Evolutionary conservation across 2,888 invertebrate genomes (phyloP), one percentile per base, ranked within the genome.

Genomic region (Lapara coniferarum): DNA sequence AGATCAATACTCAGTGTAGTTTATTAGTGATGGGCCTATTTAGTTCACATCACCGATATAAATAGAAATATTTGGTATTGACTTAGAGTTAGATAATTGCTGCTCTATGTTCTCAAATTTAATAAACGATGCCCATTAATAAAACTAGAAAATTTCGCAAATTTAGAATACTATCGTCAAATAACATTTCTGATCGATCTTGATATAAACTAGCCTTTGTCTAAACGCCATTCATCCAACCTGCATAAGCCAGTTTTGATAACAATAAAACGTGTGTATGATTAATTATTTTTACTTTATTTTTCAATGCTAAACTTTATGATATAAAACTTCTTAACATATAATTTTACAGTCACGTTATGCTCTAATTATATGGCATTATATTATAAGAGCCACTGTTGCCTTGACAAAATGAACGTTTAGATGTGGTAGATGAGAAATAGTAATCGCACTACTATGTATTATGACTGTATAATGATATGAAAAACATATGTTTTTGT

Each of bases 311-410:
- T 16, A 49, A 19, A 46, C 63, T 19, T 6, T 16, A 63, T 63
- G 19, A 59, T 44, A 46, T 49, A 19, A 63, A 49, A 63, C 19
- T 10, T 5, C 4, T 37, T 44, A 46, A 16, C 59, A 59, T 46
- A 44, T 46, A 59, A 46, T 59, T 59, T 25, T 63, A 44, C 46
- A 49, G 46, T 59, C 59, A 59, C 59, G 63, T 63, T 44, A 8
- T 49, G 63, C 25, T 63, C 63, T 63, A 63, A 63, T 49, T 63
- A 63, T 63, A 49, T 49, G 49, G 16, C 49, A 63, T 63, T 63
- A 63, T 46, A 49, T 49, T 46, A 49, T 49, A 63, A 13, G n/a
- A 16, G 44, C 49, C 49, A 63, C 19, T 46, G 46, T 13, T 49
- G 49, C 63, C 63, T 63, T 63, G 63, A 63, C 63, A 63, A 49